phyloP scores from a whole-genome alignment of 2,797 vertebrate species.

The Parauchenoglanis punctatus region DNA sequence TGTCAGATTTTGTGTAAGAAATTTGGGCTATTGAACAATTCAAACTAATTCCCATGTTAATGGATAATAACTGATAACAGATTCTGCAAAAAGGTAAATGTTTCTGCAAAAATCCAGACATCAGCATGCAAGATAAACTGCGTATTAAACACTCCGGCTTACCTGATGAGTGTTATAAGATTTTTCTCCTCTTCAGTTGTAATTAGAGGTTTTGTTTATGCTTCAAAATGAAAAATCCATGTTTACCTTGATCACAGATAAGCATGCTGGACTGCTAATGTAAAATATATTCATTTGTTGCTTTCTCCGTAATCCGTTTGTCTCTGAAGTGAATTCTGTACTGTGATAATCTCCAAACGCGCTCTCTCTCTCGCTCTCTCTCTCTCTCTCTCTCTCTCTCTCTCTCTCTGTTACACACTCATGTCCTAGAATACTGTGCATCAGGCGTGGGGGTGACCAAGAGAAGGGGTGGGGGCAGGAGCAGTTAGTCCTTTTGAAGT shows the following conservation, averaged over 20 bases:
- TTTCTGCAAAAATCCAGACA: not conserved
- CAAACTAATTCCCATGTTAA: not conserved
- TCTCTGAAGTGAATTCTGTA: slow-evolving; percentile 15
- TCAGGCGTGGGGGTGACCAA: not conserved
- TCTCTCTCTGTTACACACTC: slow-evolving; percentile 19
- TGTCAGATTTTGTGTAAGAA: not conserved
- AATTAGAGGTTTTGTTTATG: not conserved
- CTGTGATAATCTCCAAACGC: slow-evolving; percentile 10
- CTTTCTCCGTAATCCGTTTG: slow-evolving; percentile 6
- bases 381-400: slow-evolving; percentile 3
- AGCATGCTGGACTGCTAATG: not conserved
- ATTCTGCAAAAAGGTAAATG: not conserved
- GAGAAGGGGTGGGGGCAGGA: not conserved
- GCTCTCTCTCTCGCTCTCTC: not conserved
- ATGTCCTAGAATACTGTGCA: slow-evolving; percentile 28
- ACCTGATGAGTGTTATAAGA: not conserved
- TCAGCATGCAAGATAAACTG: not conserved
- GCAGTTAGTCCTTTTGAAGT: not conserved
- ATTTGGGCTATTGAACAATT: not conserved
- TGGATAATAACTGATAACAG: not conserved
- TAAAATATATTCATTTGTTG: not conserved
- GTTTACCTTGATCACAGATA: not conserved
- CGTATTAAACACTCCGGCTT: not conserved
- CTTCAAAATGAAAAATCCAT: not conserved
- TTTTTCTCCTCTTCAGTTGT: not conserved